These are phyloP conservation scores for Gonocerus acuteangulatus DNA, from an alignment of 2,888 invertebrate genomes.

Conservation along the genomic window DNA sequence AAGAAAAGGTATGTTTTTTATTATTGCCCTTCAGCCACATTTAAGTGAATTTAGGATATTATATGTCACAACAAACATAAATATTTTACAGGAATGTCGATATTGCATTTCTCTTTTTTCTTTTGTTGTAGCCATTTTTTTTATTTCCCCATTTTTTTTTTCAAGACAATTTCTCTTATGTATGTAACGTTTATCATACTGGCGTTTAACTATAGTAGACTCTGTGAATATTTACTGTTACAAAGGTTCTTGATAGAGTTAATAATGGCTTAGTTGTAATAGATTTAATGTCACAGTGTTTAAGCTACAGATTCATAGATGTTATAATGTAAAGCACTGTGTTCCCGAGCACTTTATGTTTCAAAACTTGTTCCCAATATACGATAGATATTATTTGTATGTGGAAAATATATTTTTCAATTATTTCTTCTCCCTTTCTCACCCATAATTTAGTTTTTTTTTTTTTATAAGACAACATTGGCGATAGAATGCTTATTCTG, in stretches of 20 bases:
- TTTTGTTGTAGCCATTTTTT: too few species aligned
- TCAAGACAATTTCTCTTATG: background rate
- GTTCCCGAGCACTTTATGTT: constrained; percentile 35
- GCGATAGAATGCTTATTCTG: too few species aligned
- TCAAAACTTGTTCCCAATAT: constrained; percentile 33
- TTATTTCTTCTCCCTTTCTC: constrained; percentile 3
- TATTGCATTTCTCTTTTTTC: background rate
- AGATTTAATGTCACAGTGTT: constrained; percentile 18
- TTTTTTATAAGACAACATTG: too few species aligned
- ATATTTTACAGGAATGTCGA: too few species aligned
- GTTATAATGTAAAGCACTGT: constrained; percentile 32
- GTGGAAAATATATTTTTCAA: constrained; percentile 32
- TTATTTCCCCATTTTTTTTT: background rate
- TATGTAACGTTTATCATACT: constrained; percentile 4
- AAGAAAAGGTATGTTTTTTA: too few species aligned
- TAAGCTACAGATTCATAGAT: constrained; percentile 30
- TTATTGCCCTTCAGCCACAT: too few species aligned
- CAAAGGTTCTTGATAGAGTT: constrained; percentile 3
- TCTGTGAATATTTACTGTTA: constrained; percentile 21
- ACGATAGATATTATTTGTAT: constrained; percentile 33
- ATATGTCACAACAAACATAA: too few species aligned
- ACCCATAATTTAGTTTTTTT: too few species aligned
- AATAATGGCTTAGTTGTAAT: constrained; percentile 28
- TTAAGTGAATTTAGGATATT: too few species aligned
- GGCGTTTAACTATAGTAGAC: constrained; percentile 11